A percentile compares a stretch with the other conserved stretches of the same genome.
Evolutionary conservation across 2,113 vertebrate genomes (phyloP).

Genomic region (Rafetus swinhoei): DNA sequence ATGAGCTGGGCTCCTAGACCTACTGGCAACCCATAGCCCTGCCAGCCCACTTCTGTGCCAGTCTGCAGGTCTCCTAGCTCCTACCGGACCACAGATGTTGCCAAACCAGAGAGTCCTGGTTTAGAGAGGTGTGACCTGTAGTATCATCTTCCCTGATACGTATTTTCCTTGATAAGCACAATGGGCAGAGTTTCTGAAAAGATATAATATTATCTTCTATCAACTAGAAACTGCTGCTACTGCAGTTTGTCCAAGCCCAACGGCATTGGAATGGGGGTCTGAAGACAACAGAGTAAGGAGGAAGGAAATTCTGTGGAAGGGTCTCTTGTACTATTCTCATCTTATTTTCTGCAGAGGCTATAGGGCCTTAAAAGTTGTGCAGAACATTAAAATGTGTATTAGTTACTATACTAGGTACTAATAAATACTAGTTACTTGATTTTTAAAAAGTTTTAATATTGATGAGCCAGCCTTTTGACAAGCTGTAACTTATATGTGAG

Average conservation of each 20-base stretch:
- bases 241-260: background rate
- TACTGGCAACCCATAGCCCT: too few species aligned
- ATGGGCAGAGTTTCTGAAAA: background rate
- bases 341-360: background rate
- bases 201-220: background rate
- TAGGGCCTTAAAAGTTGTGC: background rate
- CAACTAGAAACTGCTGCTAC: conserved; percentile 22
- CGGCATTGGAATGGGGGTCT: background rate
- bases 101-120: too few species aligned
- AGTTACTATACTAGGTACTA: background rate
- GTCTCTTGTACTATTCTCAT: background rate
- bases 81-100: too few species aligned
- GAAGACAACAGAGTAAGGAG: background rate
- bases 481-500: background rate
- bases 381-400: background rate
- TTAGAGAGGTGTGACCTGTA: too few species aligned
- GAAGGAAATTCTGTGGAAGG: background rate
- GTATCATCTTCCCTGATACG: background rate
- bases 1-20: too few species aligned
- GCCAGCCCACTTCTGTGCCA: too few species aligned
- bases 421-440: too few species aligned
- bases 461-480: background rate
- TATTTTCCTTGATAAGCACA: background rate
- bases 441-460: background rate
- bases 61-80: too few species aligned